phyloP scores from a whole-genome alignment of 2,888 invertebrate species.

The Deladenus siricidicola region DNA sequence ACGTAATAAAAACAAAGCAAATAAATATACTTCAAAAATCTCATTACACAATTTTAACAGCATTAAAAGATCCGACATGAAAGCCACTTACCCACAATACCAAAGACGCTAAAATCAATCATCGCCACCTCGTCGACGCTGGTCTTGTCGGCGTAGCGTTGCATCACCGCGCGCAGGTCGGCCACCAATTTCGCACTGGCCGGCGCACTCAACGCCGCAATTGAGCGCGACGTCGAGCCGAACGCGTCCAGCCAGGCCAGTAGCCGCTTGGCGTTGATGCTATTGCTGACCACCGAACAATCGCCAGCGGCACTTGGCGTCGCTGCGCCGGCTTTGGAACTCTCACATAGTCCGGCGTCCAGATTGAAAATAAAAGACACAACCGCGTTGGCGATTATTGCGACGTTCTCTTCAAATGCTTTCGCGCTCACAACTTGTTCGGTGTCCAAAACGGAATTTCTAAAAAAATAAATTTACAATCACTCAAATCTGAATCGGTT shows the following conservation, averaged over 20 bases:
- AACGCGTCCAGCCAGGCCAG: conserved; percentile 12
- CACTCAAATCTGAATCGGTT: no score
- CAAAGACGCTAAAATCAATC: conserved; percentile 16
- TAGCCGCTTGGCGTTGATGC: conserved; percentile 12
- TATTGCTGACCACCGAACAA: no score
- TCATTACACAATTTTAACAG: no score
- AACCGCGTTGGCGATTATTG: conserved; percentile 72
- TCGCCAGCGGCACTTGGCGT: conserved; percentile 4
- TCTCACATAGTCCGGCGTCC: background rate
- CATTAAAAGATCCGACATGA: background rate
- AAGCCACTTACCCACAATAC: conserved; percentile 9
- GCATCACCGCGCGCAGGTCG: conserved; percentile 17
- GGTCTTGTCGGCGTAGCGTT: conserved; percentile 14
- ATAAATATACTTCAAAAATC: no score
- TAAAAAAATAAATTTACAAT: no score
- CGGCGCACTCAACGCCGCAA: conserved; percentile 10
- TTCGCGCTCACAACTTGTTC: conserved; percentile 52
- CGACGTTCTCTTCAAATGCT: conserved; percentile 65
- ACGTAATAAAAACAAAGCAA: background rate
- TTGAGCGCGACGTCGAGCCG: conserved; percentile 16
- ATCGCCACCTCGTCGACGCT: conserved; percentile 11
- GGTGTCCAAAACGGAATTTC: conserved; percentile 27
- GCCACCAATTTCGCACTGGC: conserved; percentile 9
- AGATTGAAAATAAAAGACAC: conserved; percentile 61
- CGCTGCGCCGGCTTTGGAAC: background rate